These are phyloP conservation scores for Florisuga fusca DNA, from an alignment of 2,797 vertebrate genomes.

Conservation along the genomic window DNA sequence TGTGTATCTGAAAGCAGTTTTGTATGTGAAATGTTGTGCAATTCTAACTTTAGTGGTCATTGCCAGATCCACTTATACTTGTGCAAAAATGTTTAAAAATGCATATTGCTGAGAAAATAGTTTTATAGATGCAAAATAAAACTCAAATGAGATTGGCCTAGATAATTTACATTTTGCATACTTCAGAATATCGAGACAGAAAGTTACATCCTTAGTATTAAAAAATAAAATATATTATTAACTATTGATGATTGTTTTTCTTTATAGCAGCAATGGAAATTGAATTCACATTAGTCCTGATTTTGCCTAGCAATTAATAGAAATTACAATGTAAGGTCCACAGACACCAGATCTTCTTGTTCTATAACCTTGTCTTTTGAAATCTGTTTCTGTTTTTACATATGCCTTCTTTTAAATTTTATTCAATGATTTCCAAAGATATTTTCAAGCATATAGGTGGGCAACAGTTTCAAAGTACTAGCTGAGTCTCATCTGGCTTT, in stretches of 20 bases:
- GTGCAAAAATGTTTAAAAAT: not conserved
- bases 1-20: not conserved
- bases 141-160: not conserved
- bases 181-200: not conserved
- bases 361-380: not conserved
- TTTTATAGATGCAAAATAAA: not conserved
- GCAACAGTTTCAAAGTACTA: not conserved
- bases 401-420: not conserved
- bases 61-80: not conserved
- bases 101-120: not conserved
- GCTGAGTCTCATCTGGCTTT: not conserved
- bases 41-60: not conserved
- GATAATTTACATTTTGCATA: not conserved
- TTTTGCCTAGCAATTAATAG: not conserved
- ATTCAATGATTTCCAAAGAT: not conserved
- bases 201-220: not conserved
- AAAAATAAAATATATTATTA: not conserved
- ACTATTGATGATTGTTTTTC: not conserved
- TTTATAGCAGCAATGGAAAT: not conserved
- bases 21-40: accelerated
- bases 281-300: not conserved
- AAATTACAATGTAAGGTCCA: slow-evolving; percentile 6
- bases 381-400: not conserved
- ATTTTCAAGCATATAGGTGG: not conserved
- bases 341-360: not conserved